A percentile compares a stretch with the other conserved stretches of the same genome.
phyloP scores from a whole-genome alignment of 2,888 invertebrate species.

The Drosophila gaucha region DNA sequence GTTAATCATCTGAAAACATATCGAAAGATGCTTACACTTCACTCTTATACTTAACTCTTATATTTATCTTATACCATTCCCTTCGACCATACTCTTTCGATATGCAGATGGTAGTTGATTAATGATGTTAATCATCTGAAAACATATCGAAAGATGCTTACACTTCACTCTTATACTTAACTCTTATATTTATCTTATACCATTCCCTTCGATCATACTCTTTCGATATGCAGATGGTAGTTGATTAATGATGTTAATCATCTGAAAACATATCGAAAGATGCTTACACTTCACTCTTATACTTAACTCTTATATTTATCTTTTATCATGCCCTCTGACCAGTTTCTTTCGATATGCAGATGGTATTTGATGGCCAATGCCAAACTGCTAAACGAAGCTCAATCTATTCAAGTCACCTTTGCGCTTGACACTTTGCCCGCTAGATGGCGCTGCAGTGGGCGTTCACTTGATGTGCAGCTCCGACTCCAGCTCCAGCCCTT shows the following conservation, averaged over 20 bases:
- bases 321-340: too few relatives aligned
- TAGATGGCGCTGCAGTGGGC: conserved; percentile 33
- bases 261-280: not conserved
- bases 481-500: conserved; percentile 29
- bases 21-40: too few relatives aligned
- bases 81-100: too few relatives aligned
- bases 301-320: not conserved
- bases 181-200: not conserved
- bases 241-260: not conserved
- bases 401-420: conserved; percentile 30
- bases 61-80: too few relatives aligned
- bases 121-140: too few relatives aligned
- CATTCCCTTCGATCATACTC: too few relatives aligned
- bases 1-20: too few relatives aligned
- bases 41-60: too few relatives aligned
- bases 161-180: not conserved
- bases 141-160: too few relatives aligned
- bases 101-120: too few relatives aligned
- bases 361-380: conserved; percentile 31
- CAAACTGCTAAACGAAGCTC: conserved; percentile 37
- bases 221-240: not conserved
- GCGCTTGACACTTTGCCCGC: conserved; percentile 8
- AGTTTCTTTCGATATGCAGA: not conserved
- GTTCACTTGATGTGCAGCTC: not conserved
- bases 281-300: not conserved